These are phyloP conservation scores for Benthosema pterotum DNA, from an alignment of 2,797 vertebrate species.

Conservation along the genomic window DNA sequence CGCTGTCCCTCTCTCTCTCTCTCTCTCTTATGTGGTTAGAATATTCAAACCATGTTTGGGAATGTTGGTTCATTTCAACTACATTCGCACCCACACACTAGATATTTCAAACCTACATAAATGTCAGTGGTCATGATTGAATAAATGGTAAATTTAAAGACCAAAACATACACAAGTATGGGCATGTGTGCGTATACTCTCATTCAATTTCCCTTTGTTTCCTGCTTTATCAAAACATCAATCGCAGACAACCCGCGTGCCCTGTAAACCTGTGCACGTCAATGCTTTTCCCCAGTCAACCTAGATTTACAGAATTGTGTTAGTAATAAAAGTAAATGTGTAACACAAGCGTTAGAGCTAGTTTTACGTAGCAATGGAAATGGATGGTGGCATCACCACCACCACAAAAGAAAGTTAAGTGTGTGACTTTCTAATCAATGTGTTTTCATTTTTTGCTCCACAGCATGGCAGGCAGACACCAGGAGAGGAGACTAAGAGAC, in stretches of 20 bases:
- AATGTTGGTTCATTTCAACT: not conserved
- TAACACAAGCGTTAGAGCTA: too few relatives aligned
- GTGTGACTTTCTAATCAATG: conserved; percentile 1
- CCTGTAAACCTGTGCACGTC: too few relatives aligned
- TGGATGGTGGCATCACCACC: not conserved
- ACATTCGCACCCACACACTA: not conserved
- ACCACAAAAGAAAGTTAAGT: not conserved
- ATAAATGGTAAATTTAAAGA: too few relatives aligned
- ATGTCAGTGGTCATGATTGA: not conserved
- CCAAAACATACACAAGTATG: not conserved
- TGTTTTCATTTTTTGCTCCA: not conserved
- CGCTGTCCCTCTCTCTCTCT: too few relatives aligned
- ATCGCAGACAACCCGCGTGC: too few relatives aligned
- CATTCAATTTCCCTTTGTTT: not conserved
- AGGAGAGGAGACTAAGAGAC: conserved; percentile 18
- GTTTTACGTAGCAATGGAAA: not conserved
- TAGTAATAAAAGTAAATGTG: too few relatives aligned
- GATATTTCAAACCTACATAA: not conserved
- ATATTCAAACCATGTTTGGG: not conserved
- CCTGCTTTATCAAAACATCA: too few relatives aligned
- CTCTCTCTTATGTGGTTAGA: not conserved
- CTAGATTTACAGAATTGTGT: too few relatives aligned
- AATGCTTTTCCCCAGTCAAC: too few relatives aligned
- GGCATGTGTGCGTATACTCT: not conserved
- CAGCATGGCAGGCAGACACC: not conserved